Percentiles rank a stretch among this genome's conserved stretches.
Evolutionary conservation across 2,113 vertebrate species (phyloP).

Genomic region (Pluvianellus socialis): DNA sequence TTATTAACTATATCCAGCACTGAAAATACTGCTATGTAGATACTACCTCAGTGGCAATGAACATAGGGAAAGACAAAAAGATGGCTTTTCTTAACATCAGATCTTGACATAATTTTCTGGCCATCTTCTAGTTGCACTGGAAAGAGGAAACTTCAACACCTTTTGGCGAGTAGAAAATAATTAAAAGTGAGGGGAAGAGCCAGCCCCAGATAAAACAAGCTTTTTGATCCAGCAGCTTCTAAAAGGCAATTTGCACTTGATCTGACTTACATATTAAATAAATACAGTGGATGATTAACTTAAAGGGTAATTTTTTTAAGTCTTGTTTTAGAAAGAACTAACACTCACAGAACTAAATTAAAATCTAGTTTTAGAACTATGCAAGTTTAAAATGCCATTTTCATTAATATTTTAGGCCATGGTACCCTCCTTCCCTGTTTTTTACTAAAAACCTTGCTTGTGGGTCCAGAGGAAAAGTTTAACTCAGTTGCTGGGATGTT

Average conservation of each 20-base stretch:
- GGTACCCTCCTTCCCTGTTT: background rate
- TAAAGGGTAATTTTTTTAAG: background rate
- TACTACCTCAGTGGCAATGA: background rate
- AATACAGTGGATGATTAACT: conserved; percentile 16
- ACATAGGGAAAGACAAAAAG: background rate
- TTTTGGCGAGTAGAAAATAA: background rate
- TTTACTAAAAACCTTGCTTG: background rate
- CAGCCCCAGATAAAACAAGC: background rate
- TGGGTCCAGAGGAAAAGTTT: background rate
- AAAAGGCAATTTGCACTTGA: conserved; percentile 24
- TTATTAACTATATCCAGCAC: too few relatives aligned
- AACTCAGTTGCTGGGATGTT: background rate
- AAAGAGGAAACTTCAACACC: background rate
- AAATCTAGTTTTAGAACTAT: background rate
- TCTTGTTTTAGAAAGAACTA: background rate
- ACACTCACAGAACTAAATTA: background rate
- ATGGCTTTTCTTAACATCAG: background rate
- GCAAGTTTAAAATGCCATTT: background rate
- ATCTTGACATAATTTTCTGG: too few relatives aligned
- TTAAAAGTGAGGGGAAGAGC: background rate
- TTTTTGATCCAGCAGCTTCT: conserved; percentile 37
- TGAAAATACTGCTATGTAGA: background rate
- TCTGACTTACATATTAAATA: conserved; percentile 29
- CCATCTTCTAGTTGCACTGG: background rate
- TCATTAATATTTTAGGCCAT: background rate